These are phyloP conservation scores for Stramonita haemastoma DNA, from an alignment of 2,888 invertebrate species.

Conservation along the genomic window DNA sequence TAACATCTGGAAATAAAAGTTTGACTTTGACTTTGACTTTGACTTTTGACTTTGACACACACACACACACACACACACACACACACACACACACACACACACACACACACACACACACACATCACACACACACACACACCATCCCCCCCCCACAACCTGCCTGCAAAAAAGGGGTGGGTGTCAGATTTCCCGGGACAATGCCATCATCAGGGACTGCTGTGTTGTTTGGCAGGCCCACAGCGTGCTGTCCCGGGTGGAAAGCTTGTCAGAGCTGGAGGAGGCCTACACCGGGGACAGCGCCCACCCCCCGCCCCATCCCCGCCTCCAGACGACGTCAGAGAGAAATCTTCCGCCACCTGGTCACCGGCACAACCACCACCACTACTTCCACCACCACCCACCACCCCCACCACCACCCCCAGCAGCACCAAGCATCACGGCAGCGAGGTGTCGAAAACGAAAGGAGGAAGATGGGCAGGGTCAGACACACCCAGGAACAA, in stretches of 20 bases:
- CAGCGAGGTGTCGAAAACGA: neutral
- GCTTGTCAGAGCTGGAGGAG: neutral
- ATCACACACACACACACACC: neutral
- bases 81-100: neutral
- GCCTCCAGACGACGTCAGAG: slow-evolving; percentile 37
- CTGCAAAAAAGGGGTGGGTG: too few relatives aligned
- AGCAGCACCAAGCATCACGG: neutral
- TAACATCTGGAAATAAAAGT: too few relatives aligned
- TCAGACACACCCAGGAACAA: neutral
- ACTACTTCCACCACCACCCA: neutral
- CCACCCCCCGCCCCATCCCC: neutral
- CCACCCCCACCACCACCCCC: slow-evolving; percentile 6
- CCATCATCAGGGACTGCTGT: neutral
- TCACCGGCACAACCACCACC: neutral
- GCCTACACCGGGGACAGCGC: neutral
- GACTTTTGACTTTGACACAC: neutral
- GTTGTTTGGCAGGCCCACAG: slow-evolving; percentile 11
- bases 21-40: too few relatives aligned
- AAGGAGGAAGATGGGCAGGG: neutral
- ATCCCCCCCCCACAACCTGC: neutral
- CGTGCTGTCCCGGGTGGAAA: slow-evolving; percentile 13
- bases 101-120: neutral
- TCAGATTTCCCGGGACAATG: too few relatives aligned
- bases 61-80: neutral
- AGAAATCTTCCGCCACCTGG: slow-evolving; percentile 9